Evolutionary conservation across 2,113 vertebrate genomes (phyloP).

Genomic region (Trichechus manatus): DNA sequence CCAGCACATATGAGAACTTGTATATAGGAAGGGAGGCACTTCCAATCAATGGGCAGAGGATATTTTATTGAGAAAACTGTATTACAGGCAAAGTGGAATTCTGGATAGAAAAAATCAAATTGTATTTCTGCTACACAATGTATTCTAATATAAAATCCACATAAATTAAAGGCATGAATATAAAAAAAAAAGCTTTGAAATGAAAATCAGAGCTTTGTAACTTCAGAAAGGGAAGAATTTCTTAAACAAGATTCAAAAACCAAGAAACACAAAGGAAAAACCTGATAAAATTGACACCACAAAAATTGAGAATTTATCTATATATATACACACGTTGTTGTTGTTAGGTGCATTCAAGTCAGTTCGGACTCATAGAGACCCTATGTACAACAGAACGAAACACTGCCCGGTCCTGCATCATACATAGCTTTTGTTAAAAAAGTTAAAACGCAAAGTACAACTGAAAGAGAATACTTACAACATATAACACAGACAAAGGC

Average conservation of each 20-base stretch:
- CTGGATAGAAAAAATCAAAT: neutral
- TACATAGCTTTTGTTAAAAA: neutral
- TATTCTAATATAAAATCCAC: neutral
- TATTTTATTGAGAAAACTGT: neutral
- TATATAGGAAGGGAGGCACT: fast-evolving
- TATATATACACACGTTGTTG: too few relatives aligned
- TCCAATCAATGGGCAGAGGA: too few relatives aligned
- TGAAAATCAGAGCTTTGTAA: neutral
- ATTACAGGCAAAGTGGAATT: neutral
- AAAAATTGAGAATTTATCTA: neutral
- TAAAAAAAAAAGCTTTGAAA: neutral
- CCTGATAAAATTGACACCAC: neutral
- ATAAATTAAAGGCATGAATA: neutral
- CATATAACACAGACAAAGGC: neutral
- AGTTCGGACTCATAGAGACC: too few relatives aligned
- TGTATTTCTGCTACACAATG: neutral
- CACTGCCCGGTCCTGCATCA: too few relatives aligned
- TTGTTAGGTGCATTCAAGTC: too few relatives aligned
- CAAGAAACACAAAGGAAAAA: neutral
- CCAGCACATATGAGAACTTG: neutral
- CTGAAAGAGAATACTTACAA: neutral
- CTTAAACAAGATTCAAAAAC: too few relatives aligned
- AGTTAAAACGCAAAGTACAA: neutral
- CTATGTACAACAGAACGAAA: too few relatives aligned
- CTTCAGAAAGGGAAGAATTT: neutral